Percentiles rank a stretch among this genome's conserved stretches.
Conservation (phyloP, 2,888 invertebrate species). For the Scaeva pyrastri region DNA sequence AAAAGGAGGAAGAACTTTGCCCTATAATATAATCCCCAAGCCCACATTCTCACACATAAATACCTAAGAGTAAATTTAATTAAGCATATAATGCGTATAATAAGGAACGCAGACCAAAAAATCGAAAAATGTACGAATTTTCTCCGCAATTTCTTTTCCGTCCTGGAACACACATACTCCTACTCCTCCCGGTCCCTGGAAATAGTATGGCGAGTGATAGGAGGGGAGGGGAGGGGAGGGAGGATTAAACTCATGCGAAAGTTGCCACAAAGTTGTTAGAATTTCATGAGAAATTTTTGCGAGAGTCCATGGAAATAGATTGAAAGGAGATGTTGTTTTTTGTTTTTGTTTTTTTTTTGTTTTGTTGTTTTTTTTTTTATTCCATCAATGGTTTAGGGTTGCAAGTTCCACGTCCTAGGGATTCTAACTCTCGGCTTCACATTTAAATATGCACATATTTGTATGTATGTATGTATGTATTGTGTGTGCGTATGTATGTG, state of each 20-base stretch:
- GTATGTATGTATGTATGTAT: background rate
- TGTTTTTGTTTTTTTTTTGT: background rate
- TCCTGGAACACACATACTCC: slow-evolving; percentile 12
- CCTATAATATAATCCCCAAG: slow-evolving; percentile 37
- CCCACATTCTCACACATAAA: slow-evolving; percentile 65
- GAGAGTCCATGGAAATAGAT: slow-evolving; percentile 45
- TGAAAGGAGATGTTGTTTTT: slow-evolving; percentile 39
- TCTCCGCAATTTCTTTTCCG: slow-evolving; percentile 67
- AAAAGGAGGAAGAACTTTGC: slow-evolving; percentile 47
- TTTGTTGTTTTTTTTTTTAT: background rate
- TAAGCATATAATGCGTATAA: slow-evolving; percentile 75
- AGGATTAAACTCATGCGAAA: slow-evolving; percentile 60
- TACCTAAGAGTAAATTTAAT: slow-evolving; percentile 75
- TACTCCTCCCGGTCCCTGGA: background rate
- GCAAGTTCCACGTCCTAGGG: background rate
- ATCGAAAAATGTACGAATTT: slow-evolving; percentile 65
- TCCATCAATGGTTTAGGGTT: background rate
- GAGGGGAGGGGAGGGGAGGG: background rate
- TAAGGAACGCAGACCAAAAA: slow-evolving; percentile 67
- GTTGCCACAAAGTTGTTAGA: slow-evolving; percentile 66
- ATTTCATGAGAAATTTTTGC: slow-evolving; percentile 56
- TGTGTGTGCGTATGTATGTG: background rate
- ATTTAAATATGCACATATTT: slow-evolving; percentile 47
- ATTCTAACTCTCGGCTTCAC: background rate
- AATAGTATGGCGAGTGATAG: background rate